Evolutionary conservation across 2,797 vertebrate species (phyloP).

Genomic region (Tauraco hartlaubi): DNA sequence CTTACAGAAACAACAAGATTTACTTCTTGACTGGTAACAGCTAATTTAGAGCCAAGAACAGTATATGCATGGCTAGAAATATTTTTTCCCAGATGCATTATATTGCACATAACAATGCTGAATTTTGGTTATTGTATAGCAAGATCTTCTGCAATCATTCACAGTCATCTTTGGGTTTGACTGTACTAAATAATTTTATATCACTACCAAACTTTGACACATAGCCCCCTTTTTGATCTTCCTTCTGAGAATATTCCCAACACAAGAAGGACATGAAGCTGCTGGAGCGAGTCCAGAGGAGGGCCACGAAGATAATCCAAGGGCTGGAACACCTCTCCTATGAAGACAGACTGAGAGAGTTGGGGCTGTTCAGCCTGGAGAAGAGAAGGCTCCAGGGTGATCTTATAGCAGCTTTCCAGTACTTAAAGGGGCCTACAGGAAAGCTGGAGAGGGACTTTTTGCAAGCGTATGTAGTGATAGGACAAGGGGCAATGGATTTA

Average conservation of each 20-base stretch:
- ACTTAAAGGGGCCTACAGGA: too few relatives aligned
- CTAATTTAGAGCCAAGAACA: conserved; percentile 8
- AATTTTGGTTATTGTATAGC: background rate
- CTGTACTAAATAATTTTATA: background rate
- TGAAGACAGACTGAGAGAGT: too few relatives aligned
- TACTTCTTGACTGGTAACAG: background rate
- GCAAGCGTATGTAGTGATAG: too few relatives aligned
- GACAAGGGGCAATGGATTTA: too few relatives aligned
- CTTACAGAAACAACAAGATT: background rate
- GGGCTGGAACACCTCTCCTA: too few relatives aligned
- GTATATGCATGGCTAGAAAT: background rate
- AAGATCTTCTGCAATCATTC: background rate
- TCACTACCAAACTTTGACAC: background rate
- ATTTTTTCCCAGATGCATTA: background rate
- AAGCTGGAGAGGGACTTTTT: too few relatives aligned
- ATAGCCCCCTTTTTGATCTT: background rate
- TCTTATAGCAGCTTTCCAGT: too few relatives aligned
- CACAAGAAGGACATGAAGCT: too few relatives aligned
- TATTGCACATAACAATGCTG: background rate
- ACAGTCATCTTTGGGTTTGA: background rate
- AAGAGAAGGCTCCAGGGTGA: too few relatives aligned
- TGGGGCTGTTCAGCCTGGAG: too few relatives aligned
- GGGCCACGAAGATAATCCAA: too few relatives aligned
- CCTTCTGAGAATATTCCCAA: background rate
- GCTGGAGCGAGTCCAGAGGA: too few relatives aligned